These are phyloP conservation scores for Perizoma flavofasciatum DNA, from an alignment of 2,888 invertebrate species.

Conservation along the genomic window DNA sequence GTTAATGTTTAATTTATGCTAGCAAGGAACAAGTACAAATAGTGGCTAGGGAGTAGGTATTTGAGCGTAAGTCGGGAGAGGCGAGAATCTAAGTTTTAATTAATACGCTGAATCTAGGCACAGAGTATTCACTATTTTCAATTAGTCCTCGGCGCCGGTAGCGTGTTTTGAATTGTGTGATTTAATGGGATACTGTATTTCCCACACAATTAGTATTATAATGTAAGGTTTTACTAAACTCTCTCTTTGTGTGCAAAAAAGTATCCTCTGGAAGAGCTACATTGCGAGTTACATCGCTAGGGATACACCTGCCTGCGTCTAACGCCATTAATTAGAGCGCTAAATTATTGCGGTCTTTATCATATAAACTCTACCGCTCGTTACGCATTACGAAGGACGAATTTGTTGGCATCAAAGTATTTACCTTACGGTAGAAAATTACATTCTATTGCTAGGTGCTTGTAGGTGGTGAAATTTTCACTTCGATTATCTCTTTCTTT, in stretches of 20 bases:
- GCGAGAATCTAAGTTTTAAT: slow-evolving; percentile 80
- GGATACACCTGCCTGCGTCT: too few relatives aligned
- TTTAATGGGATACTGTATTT: slow-evolving; percentile 69
- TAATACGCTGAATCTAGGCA: slow-evolving; percentile 75
- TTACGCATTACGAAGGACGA: too few relatives aligned
- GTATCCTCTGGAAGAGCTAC: not conserved
- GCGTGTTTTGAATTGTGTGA: slow-evolving; percentile 75
- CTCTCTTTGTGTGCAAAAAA: not conserved
- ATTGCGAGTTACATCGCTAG: too few relatives aligned
- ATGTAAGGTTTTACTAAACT: slow-evolving; percentile 8
- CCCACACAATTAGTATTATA: slow-evolving; percentile 63
- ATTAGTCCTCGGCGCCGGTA: slow-evolving; percentile 73
- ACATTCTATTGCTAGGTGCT: too few relatives aligned
- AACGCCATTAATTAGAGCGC: too few relatives aligned
- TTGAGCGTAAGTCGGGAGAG: slow-evolving; percentile 69
- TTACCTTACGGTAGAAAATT: too few relatives aligned
- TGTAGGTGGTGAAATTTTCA: too few relatives aligned
- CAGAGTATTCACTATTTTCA: slow-evolving; percentile 72
- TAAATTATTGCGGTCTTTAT: too few relatives aligned
- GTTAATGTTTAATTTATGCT: slow-evolving; percentile 70
- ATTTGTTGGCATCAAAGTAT: too few relatives aligned
- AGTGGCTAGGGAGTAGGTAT: slow-evolving; percentile 64
- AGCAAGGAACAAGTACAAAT: slow-evolving; percentile 57
- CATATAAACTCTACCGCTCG: too few relatives aligned
- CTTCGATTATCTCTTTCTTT: too few relatives aligned